These are phyloP conservation scores for Coranthus polyacanthus DNA, from an alignment of 2,797 vertebrate genomes.

Conservation along the genomic window DNA sequence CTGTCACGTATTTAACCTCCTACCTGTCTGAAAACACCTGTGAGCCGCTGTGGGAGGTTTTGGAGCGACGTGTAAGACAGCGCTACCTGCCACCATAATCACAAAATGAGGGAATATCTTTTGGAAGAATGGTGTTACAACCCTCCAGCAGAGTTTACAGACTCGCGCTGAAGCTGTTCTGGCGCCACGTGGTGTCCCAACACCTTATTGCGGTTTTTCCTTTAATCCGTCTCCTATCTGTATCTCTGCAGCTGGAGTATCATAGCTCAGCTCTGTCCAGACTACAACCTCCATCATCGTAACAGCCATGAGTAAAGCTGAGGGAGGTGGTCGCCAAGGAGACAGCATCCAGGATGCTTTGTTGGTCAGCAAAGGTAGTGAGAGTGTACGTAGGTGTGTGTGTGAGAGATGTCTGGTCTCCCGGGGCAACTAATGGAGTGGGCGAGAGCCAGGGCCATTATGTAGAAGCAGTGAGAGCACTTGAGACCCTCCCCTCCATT, in stretches of 20 bases:
- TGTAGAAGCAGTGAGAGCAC: conserved; percentile 93
- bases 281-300: conserved; percentile 61
- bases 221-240: too few relatives aligned
- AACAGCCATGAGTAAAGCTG: conserved; percentile 79
- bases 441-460: conserved; percentile 95
- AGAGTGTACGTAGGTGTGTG: conserved; percentile 67
- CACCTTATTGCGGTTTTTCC: too few relatives aligned
- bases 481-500: conserved; percentile 85
- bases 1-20: too few relatives aligned
- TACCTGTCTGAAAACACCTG: too few relatives aligned
- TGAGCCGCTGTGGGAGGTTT: too few relatives aligned
- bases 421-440: conserved; percentile 99
- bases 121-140: too few relatives aligned
- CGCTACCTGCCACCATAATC: too few relatives aligned
- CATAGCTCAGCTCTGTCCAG: conserved; percentile 29
- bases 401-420: conserved; percentile 90
- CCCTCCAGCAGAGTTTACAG: too few relatives aligned
- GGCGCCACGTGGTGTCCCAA: too few relatives aligned
- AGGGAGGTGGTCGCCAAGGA: conserved; percentile 89
- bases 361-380: conserved; percentile 88
- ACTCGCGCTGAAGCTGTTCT: too few relatives aligned
- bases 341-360: conserved; percentile 92
- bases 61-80: too few relatives aligned
- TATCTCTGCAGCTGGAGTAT: conserved; percentile 35
- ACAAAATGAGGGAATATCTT: too few relatives aligned